A percentile compares a stretch with the other conserved stretches of the same genome.
Conservation (phyloP, 2,113 vertebrate genomes). For the Hemichromis elongatus region DNA sequence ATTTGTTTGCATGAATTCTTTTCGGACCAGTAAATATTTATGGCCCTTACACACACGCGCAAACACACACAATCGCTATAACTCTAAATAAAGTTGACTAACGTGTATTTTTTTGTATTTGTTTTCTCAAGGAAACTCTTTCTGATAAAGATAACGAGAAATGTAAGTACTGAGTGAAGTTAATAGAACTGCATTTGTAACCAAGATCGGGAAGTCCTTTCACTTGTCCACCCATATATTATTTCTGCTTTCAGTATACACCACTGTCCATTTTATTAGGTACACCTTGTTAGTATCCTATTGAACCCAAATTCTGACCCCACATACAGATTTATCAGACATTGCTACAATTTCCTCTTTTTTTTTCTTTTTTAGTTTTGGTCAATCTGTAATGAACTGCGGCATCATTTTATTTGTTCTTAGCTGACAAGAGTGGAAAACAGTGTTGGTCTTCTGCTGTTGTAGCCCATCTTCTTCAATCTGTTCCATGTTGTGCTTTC, state of each 20-base stretch:
- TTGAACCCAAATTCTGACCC: not conserved
- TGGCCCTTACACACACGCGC: not conserved
- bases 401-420: not conserved
- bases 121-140: conserved; percentile 13
- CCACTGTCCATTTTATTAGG: not conserved
- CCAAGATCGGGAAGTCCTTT: not conserved
- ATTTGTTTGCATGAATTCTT: not conserved
- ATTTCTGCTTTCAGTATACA: not conserved
- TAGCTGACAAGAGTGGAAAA: not conserved
- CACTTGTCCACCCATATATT: not conserved
- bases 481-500: not conserved
- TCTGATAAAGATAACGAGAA: not conserved
- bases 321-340: not conserved
- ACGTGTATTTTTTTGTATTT: not conserved
- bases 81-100: not conserved
- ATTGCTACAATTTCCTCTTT: too few species aligned
- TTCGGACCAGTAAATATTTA: not conserved
- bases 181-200: not conserved
- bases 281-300: not conserved
- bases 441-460: not conserved
- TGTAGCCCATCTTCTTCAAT: not conserved
- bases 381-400: not conserved
- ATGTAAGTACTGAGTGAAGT: conserved; percentile 40
- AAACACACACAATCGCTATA: not conserved
- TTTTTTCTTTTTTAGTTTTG: too few species aligned